Conservation (phyloP, 2,888 invertebrate genomes). For the Asteroscopus sphinx region DNA sequence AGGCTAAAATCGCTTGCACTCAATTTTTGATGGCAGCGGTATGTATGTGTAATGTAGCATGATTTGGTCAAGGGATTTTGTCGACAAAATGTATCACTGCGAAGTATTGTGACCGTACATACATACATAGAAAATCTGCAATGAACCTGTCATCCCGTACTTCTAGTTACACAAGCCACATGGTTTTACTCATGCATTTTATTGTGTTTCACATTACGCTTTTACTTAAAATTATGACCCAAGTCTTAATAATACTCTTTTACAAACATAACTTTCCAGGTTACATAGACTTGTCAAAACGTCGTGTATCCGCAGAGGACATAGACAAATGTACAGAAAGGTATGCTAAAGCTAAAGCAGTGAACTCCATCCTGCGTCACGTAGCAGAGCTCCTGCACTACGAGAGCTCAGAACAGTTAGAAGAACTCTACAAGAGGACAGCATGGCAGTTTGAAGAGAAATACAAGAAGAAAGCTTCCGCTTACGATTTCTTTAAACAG, state of each 20-base stretch:
- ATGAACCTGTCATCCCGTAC: no score
- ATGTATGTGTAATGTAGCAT: no score
- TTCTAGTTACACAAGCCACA: no score
- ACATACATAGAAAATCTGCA: no score
- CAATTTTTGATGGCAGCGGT: no score
- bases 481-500: conserved; percentile 99
- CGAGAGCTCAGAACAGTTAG: conserved; percentile 97
- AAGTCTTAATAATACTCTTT: not conserved
- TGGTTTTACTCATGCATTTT: no score
- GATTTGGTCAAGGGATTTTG: no score
- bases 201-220: no score
- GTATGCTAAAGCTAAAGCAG: conserved; percentile 99
- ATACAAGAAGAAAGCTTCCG: conserved; percentile 98
- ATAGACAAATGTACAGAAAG: conserved; percentile 99
- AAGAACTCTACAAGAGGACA: conserved; percentile 98
- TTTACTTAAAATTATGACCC: no score
- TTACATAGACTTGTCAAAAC: conserved; percentile 99
- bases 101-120: no score
- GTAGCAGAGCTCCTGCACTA: conserved; percentile 98
- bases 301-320: conserved; percentile 99
- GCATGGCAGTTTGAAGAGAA: conserved; percentile 99
- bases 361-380: conserved; percentile 99
- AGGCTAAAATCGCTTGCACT: no score
- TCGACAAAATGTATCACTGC: no score
- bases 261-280: conserved; percentile 87